These are phyloP conservation scores for Eupithecia centaureata DNA, from an alignment of 2,888 invertebrate genomes.

Conservation along the genomic window DNA sequence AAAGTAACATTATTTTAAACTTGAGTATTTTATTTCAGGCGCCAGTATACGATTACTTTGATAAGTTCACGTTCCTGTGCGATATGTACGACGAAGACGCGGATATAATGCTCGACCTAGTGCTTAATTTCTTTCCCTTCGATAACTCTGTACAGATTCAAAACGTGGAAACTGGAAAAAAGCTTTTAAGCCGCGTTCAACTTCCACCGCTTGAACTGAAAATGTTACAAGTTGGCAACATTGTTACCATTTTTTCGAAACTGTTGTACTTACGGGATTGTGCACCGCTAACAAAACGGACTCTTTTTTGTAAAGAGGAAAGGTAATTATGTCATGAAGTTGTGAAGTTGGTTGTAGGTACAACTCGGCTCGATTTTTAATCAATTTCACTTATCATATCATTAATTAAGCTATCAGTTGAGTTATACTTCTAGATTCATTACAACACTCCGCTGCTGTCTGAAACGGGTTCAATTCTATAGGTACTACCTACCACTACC, in stretches of 20 bases:
- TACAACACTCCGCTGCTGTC: too few relatives aligned
- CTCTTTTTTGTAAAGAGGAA: conserved; percentile 85
- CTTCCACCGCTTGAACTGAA: conserved; percentile 85
- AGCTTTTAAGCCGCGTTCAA: conserved; percentile 86
- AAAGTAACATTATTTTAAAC: too few relatives aligned
- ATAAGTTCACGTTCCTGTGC: conserved; percentile 86
- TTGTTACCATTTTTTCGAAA: conserved; percentile 89
- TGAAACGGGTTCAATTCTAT: background rate
- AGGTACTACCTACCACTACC: too few relatives aligned
- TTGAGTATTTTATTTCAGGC: conserved; percentile 56
- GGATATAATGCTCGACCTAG: conserved; percentile 87
- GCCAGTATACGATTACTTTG: conserved; percentile 75
- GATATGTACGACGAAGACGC: conserved; percentile 94
- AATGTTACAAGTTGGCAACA: conserved; percentile 90
- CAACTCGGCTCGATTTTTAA: background rate
- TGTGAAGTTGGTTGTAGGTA: too few relatives aligned
- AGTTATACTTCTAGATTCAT: background rate
- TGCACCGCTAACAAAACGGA: conserved; percentile 87
- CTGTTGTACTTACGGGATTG: conserved; percentile 88
- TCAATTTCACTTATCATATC: background rate
- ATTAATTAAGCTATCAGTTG: background rate
- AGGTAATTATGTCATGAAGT: conserved; percentile 77
- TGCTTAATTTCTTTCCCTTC: conserved; percentile 88
- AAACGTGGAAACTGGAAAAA: conserved; percentile 84
- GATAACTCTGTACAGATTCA: conserved; percentile 92